Evolutionary conservation across 2,797 vertebrate species (phyloP), one percentile per base, ranked within the genome.

Genomic region (Ctenopoma kingsleyae): DNA sequence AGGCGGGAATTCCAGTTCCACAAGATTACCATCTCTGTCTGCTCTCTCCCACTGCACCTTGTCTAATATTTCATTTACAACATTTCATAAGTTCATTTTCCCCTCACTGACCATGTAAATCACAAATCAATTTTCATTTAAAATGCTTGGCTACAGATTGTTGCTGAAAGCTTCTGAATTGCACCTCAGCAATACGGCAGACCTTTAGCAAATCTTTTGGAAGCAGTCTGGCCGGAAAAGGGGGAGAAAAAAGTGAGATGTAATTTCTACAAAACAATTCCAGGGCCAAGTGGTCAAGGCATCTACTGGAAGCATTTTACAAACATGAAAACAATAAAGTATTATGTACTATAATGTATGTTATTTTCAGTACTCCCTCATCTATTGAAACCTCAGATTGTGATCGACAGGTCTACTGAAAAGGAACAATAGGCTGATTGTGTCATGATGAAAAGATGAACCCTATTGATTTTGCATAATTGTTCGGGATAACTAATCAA

Each of bases 61-160:
- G 96, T 97, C 95, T 97, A 97, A 97, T 98, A 97, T 97, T 98
- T 98, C 96, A 98, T 98, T 94, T 98, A 97, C 96, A 97, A 96
- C 95, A 95, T 97, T 96, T 96, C 94, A 95, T 97, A 97, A 97
- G 96, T 98, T 98, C 96, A 98, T 97, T 97, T 97, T 97, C 96
- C 96, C 96, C 95, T 96, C 96, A 95, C 96, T 97, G 96, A 96
- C 97, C 97, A 99, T 98, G 97, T 98, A 98, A 98, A 99, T 98
- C 96, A 97, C 96, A 97, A 98, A 99, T 99, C 97, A 98, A 98
- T 99, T 99, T 97, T 97, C 96, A 98, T 98, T 98, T 97, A 95
- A 96, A 97, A 96, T 95, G 94, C 96, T 96, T 95, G 95, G 96
- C 94, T 97, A 96, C 94, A 94, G 96, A 96, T 95, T 96, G 96